Evolutionary conservation across 1,140 invertebrate species (phyloP), one percentile per base, ranked within the genome.

Genomic region (Drosophila mayri): DNA sequence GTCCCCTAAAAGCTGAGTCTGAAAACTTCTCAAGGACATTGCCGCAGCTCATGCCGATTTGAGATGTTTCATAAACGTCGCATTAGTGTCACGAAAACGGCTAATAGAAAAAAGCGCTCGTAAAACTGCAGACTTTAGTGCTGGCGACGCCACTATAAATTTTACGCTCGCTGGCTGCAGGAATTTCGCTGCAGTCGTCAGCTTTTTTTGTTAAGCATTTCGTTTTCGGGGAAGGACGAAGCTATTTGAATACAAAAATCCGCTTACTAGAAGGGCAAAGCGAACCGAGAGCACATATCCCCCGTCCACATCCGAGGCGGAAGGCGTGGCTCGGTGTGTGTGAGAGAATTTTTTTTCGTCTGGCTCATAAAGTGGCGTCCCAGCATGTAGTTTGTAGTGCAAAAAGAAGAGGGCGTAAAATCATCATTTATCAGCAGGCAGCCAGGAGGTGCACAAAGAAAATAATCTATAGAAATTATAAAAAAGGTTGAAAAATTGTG

Each of bases 361-460:
- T 87, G 59, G 35, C 77, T 78, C 84, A 88, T 90, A 88, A 84
- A 88, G 85, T 84, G 80, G 78, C 76, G 80, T 81, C 79, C 64
- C 74, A 77, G 76, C 83, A 76, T 76, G 79, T 81, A 68, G 72
- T 68, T 73, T 61, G 64, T 57, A 66, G 55, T 40, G 61, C 49
- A 38, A 64, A 66, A 64, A 66, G 62, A 58, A 79, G 62, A 50
- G 65, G 79, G 85, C 67, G 84, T 71, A 81, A 81, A 88, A 84
- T 88, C 85, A 90, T 90, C 80, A 88, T 88, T 88, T 88, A 88
- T 88, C 85, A 90, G 82, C 78, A 47, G 49, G 61, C 60, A 76
- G 47, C 64, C 47, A 49, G 64, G 11, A 77, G 58, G 8, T 38
- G 18, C 63, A 70, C 47, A 0, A 0, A 6, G 7, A 43, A 11